Conservation (phyloP, 2,888 invertebrate species). For the Ectemnius cavifrons region DNA sequence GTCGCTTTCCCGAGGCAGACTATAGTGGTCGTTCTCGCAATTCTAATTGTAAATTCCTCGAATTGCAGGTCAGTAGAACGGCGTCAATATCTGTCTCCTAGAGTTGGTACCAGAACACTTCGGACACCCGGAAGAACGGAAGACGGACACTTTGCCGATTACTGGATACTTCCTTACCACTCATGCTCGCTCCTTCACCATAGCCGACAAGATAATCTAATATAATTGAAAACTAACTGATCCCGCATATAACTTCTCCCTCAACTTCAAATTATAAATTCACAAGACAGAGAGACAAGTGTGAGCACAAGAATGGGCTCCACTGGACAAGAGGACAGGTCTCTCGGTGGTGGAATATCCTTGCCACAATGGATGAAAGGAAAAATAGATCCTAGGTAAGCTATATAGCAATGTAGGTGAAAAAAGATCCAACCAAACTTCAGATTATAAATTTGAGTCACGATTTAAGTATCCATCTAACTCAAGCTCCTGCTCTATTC, state of each 20-base stretch:
- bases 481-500: too few species aligned
- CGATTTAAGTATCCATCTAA: too few species aligned
- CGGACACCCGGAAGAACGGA: conserved; percentile 4
- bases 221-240: neutral
- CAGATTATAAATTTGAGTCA: too few species aligned
- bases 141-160: neutral
- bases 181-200: neutral
- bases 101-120: conserved; percentile 18
- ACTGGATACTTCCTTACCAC: neutral
- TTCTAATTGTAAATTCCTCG: conserved; percentile 2
- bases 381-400: conserved; percentile 81
- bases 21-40: neutral
- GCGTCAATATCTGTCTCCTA: conserved; percentile 55
- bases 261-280: conserved; percentile 1
- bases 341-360: conserved; percentile 79
- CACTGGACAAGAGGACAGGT: conserved; percentile 71
- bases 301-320: conserved; percentile 68
- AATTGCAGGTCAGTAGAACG: conserved; percentile 52
- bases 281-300: conserved; percentile 3
- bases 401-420: neutral
- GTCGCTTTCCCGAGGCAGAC: neutral
- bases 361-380: conserved; percentile 88
- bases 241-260: conserved; percentile 15
- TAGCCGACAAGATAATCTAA: conserved; percentile 14
- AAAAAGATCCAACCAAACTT: too few species aligned